Percentiles rank a stretch among this genome's conserved stretches.
These are phyloP conservation scores for Euglossa dilemma DNA, from an alignment of 1,140 invertebrate species.

Conservation along the genomic window DNA sequence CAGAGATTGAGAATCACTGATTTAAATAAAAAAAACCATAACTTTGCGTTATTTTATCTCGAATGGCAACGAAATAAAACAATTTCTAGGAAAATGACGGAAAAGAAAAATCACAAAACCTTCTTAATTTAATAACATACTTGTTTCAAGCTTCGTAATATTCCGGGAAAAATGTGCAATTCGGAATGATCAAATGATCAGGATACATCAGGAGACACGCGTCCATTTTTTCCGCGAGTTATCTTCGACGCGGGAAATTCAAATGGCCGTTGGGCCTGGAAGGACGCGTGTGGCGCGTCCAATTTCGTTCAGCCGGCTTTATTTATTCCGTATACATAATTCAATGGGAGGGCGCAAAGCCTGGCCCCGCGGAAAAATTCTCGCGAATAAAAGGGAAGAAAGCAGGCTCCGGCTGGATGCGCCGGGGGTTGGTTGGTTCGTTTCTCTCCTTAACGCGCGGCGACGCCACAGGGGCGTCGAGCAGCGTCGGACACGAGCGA, in stretches of 20 bases:
- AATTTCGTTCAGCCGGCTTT: slow-evolving; percentile 18
- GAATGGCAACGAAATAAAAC: no score
- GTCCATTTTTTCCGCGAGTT: no score
- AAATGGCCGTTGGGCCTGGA: slow-evolving; percentile 3
- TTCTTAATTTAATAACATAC: no score
- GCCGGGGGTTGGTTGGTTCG: not conserved
- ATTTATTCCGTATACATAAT: slow-evolving; percentile 39
- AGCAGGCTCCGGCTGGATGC: not conserved
- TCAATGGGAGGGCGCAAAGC: slow-evolving; percentile 8
- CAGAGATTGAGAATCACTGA: no score
- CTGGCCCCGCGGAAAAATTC: slow-evolving; percentile 12
- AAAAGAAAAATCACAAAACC: no score
- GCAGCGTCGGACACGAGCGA: slow-evolving; percentile 6
- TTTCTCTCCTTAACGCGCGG: not conserved
- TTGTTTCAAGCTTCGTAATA: no score
- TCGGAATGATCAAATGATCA: no score
- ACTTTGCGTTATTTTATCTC: no score
- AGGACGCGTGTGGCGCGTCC: not conserved
- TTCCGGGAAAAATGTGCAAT: no score
- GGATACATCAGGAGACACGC: no score
- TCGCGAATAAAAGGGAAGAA: not conserved
- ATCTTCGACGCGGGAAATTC: not conserved
- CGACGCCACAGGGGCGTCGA: not conserved
- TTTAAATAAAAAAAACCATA: no score
- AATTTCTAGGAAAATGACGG: no score